Base-by-base conservation (phyloP, 2,888 invertebrate genomes). In the Drosophila formosana region DNA sequence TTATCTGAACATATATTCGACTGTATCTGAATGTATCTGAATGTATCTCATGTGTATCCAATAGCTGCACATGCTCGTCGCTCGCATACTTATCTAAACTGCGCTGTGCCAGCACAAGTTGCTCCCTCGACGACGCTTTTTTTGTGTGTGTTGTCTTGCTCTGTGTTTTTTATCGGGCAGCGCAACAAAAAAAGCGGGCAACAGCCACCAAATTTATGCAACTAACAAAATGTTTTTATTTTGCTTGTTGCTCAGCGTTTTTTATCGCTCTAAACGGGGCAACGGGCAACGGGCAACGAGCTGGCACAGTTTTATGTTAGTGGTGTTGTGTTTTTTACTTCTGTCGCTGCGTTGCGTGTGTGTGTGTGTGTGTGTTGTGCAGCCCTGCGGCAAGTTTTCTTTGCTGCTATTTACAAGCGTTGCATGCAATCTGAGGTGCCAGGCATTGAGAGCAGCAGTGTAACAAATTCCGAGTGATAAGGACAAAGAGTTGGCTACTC, bases 91-190 rank as follows among this genome's bases (percentile, higher is more conserved):
- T 74, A 71, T 64, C 72, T 66, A 71, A 73, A 58, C 66, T 62
- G 71, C 76, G 74, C 78, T 71, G 72, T 72, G 81, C 73, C 52
- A 45, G 57, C 47, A 61, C 25, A 75, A 85, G 85, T 82, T 83
- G 88, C 80, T 85, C 85, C 85, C 88, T 51, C 51, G 86, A 62
- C 75, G 83, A 85, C 86, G 81, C 86, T 88, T 85, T 87, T 84
- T 72, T 18, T 18, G 18, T 18, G 18, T 18, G 18, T 18, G 18
- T 18, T 72, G 72, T 63, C 67, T 73, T 73, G 72, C 52, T 4
- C 37, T 37, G 39, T 18, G 39, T 13, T 66, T 73, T 87, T 56
- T 85, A 88, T 85, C 85, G 57, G 81, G 49, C 28, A 39, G 32
- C 26, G 25, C 50, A 30, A 23, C 50, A 30, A 64, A 72, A 64